These are phyloP conservation scores for Oncorhynchus gorbuscha DNA, from an alignment of 2,113 vertebrate species.

Conservation along the genomic window DNA sequence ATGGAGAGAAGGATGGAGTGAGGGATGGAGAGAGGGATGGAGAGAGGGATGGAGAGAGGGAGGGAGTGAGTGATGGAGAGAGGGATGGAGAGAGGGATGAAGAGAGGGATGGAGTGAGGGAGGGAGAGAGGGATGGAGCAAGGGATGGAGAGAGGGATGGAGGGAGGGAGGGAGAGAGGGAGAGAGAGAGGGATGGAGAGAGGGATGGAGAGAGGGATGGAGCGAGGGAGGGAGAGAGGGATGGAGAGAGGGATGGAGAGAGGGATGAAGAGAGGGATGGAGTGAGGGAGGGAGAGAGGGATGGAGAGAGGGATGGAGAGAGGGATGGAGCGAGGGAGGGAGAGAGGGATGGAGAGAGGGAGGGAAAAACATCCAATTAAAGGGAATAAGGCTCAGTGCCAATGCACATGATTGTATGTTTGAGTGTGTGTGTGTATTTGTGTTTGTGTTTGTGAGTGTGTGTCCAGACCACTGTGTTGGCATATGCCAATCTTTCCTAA, in stretches of 20 bases:
- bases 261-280: too few relatives aligned
- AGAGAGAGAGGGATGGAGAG: not conserved
- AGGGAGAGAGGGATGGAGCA: not conserved
- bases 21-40: not conserved
- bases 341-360: not conserved
- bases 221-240: not conserved
- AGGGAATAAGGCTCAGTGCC: slow-evolving; percentile 48
- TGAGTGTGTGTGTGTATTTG: not conserved
- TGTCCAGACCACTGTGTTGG: not conserved
- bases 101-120: not conserved
- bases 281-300: not conserved
- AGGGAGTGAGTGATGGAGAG: too few relatives aligned
- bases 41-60: not conserved
- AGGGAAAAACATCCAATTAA: slow-evolving; percentile 54
- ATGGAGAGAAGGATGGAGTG: too few relatives aligned
- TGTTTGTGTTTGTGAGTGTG: not conserved
- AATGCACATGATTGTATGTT: slow-evolving; percentile 4
- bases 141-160: fast-evolving
- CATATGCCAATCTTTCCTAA: not conserved
- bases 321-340: not conserved
- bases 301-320: not conserved
- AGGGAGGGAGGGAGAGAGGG: not conserved
- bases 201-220: not conserved
- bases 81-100: not conserved
- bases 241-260: fast-evolving